Conservation (phyloP, 2,888 invertebrate species). For the Lithophane ornitopus region DNA sequence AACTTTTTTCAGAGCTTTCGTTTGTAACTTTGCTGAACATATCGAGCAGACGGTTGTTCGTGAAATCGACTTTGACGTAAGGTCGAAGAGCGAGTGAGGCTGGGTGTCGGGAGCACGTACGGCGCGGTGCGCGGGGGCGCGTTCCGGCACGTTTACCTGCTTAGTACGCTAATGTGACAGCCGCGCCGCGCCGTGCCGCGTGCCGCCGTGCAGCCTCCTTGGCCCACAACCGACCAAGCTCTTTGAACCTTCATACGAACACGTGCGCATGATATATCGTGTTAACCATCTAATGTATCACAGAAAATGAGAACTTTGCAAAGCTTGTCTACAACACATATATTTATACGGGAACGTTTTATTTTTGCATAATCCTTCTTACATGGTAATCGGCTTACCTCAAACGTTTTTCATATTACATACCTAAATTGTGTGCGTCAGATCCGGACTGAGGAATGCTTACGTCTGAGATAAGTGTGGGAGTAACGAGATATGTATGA, state of each 20-base stretch:
- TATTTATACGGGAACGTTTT: slow-evolving; percentile 50
- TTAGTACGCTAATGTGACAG: slow-evolving; percentile 82
- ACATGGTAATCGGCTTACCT: slow-evolving; percentile 63
- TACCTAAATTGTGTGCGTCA: slow-evolving; percentile 44
- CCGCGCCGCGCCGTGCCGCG: slow-evolving; percentile 51
- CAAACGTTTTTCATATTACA: slow-evolving; percentile 61
- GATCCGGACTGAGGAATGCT: slow-evolving; percentile 31
- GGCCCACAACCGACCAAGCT: slow-evolving; percentile 64
- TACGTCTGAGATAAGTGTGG: slow-evolving; percentile 29
- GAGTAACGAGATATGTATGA: slow-evolving; percentile 26
- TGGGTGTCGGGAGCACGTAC: slow-evolving; percentile 65
- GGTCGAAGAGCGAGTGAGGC: slow-evolving; percentile 44
- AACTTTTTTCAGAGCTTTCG: slow-evolving; percentile 25
- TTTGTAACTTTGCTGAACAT: slow-evolving; percentile 9
- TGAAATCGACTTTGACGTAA: slow-evolving; percentile 38
- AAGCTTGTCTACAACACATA: slow-evolving; percentile 53
- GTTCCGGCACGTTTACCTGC: slow-evolving; percentile 81
- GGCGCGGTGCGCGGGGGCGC: slow-evolving; percentile 61
- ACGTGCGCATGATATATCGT: slow-evolving; percentile 71
- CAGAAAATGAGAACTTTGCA: slow-evolving; percentile 57
- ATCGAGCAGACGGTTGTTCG: slow-evolving; percentile 23
- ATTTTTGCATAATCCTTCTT: slow-evolving; percentile 63
- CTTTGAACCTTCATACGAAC: slow-evolving; percentile 70
- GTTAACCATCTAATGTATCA: slow-evolving; percentile 67
- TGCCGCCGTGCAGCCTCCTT: slow-evolving; percentile 49